Evolutionary conservation across 2,113 vertebrate genomes (phyloP), one percentile per base, ranked within the genome.

Genomic region (Caloenas nicobarica): DNA sequence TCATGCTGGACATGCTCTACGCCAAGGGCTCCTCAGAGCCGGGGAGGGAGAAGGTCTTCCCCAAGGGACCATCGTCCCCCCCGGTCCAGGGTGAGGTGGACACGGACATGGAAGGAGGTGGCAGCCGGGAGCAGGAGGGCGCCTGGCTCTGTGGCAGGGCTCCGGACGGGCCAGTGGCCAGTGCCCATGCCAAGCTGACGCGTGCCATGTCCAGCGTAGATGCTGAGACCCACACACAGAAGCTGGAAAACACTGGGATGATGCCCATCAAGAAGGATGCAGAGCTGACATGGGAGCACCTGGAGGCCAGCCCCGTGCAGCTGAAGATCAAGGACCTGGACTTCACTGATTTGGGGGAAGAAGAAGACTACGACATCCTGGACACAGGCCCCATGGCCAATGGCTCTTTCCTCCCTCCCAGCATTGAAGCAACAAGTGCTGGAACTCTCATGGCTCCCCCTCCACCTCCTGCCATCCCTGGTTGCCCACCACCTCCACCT

Each of bases 241-340:
- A 98, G 48, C 96, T 98, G 96, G 98, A 99, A 87, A 96, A 94
- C 76, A 97, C 98, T 0, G 88, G 96, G 73, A 95, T 98, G 98
- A 94, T 96, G 5, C 98, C 98, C 4, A 95, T 98, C 73, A 97
- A 98, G 64, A 96, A 98, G 46, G 97, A 98, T 3, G 51, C 87
- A 12, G 97, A 98, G 54, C 97, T 98, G 16, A 91, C 97, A 5
- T 98, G 98, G 98, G 98, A 98, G 57, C 97, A 97, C 54, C 97
- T 98, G 81, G 96, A 97, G 76, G 97, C 85, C 24, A 94, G 80
- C 56, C 97, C 98, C 1, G 88, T 92, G 68, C 96, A 98, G 29
- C 97, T 99, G 85, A 98, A 98, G 57, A 99, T 99, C 97, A 99
- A 98, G 86, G 99, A 99, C 96, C 88, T 99, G 92, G 99, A 99